Evolutionary conservation across 1,140 invertebrate genomes (phyloP).

Genomic region (Grapholita molesta): DNA sequence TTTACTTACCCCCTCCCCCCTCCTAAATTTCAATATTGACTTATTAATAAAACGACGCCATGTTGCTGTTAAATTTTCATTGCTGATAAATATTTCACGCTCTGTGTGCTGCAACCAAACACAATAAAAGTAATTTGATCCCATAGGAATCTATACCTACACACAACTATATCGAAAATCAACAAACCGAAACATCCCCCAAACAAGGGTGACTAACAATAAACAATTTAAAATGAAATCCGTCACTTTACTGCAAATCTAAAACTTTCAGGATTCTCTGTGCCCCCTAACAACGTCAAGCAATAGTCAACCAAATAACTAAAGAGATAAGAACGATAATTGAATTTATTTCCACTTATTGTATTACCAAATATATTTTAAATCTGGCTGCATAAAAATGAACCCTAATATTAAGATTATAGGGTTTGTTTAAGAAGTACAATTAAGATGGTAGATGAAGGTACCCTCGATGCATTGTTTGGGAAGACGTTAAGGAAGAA

Average conservation of each 20-base stretch:
- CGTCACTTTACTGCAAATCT: slow-evolving; percentile 56
- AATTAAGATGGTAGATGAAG: slow-evolving; percentile 31
- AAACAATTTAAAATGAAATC: slow-evolving; percentile 73
- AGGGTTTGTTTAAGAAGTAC: not conserved
- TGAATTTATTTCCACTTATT: slow-evolving; percentile 1
- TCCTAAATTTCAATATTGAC: not conserved
- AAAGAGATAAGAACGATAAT: slow-evolving; percentile 4
- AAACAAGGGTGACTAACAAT: slow-evolving; percentile 40
- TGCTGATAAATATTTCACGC: slow-evolving; percentile 11
- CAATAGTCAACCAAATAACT: slow-evolving; percentile 17
- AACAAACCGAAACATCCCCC: slow-evolving; percentile 21
- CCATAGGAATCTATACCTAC: slow-evolving; percentile 17
- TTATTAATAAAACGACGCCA: not conserved
- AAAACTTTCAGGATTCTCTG: slow-evolving; percentile 47
- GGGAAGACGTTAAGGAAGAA: slow-evolving; percentile 63
- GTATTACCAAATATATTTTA: not conserved
- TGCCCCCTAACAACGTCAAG: slow-evolving; percentile 21
- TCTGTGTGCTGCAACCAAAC: slow-evolving; percentile 2
- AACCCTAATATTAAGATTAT: slow-evolving; percentile 18
- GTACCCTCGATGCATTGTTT: slow-evolving; percentile 46
- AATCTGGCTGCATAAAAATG: not conserved
- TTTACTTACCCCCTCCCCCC: not conserved
- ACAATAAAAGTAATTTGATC: slow-evolving; percentile 18
- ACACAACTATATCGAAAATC: slow-evolving; percentile 4
- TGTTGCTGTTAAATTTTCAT: slow-evolving; percentile 5